phyloP scores from a whole-genome alignment of 2,113 vertebrate genomes.

The Fukomys damarensis region DNA sequence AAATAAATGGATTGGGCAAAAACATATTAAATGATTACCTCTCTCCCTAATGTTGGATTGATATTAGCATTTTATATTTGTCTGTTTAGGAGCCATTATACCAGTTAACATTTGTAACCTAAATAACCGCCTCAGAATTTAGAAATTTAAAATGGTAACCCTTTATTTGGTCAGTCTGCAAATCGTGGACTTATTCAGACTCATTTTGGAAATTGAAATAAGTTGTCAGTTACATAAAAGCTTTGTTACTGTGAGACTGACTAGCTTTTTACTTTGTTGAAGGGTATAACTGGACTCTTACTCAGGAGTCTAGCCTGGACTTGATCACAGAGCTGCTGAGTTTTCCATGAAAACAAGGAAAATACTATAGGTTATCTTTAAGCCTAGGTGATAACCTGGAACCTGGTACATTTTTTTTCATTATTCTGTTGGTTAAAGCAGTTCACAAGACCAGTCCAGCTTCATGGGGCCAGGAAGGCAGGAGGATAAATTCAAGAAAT shows the following conservation, averaged over 20 bases:
- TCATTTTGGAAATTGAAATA: neutral
- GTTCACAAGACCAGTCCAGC: neutral
- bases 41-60: neutral
- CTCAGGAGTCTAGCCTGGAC: neutral
- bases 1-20: neutral
- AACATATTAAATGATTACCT: neutral
- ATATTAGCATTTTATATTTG: conserved; percentile 2
- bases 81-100: neutral
- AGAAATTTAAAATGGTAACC: neutral
- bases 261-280: neutral
- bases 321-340: neutral
- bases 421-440: neutral
- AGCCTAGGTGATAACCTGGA: neutral
- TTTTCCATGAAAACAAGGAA: neutral
- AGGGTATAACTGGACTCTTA: neutral
- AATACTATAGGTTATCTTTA: neutral
- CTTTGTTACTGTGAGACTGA: neutral
- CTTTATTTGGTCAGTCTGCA: neutral
- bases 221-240: neutral
- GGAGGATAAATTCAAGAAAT: neutral
- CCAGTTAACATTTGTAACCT: neutral
- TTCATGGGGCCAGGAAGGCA: neutral
- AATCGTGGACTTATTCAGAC: neutral
- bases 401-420: no score
- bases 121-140: neutral